Percentiles rank a stretch among this genome's conserved stretches.
These are phyloP conservation scores for Sanderia malayensis DNA, from an alignment of 30 jellyfish, hydroid and myxozoan genomes.

Conservation along the genomic window DNA sequence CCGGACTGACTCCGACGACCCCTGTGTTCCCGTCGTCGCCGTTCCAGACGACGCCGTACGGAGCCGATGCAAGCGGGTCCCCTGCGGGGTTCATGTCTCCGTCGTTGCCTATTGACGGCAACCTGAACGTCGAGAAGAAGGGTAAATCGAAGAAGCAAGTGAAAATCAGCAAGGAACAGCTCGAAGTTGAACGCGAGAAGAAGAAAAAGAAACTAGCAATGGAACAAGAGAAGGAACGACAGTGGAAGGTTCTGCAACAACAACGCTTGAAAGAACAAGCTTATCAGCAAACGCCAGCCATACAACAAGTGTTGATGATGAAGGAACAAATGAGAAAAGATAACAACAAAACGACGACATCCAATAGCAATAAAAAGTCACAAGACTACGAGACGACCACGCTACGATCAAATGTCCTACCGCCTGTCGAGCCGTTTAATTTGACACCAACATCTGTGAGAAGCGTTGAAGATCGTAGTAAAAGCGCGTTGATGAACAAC, in stretches of 20 bases:
- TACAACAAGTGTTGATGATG: conserved; percentile 60
- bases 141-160: conserved; percentile 29
- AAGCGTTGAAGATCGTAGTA: neutral
- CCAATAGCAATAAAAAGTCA: conserved; percentile 44
- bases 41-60: conserved; percentile 41
- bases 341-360: conserved; percentile 37
- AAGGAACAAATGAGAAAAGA: conserved; percentile 68
- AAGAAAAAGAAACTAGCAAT: conserved; percentile 54
- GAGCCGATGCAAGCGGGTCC: conserved; percentile 21
- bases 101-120: conserved; percentile 22
- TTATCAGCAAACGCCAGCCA: conserved; percentile 55
- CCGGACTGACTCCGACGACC: conserved; percentile 78
- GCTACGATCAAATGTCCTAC: conserved; percentile 32
- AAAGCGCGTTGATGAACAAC: neutral
- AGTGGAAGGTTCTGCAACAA: conserved; percentile 79
- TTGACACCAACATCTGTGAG: conserved; percentile 8
- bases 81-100: conserved; percentile 43
- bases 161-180: conserved; percentile 39
- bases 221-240: conserved; percentile 86
- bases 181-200: conserved; percentile 49
- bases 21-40: conserved; percentile 73
- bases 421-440: conserved; percentile 51
- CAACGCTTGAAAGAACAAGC: conserved; percentile 74
- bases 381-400: conserved; percentile 18
- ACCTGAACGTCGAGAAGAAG: conserved; percentile 40